phyloP scores from a whole-genome alignment of 1,140 invertebrate species.

The Drosophila navojoa region DNA sequence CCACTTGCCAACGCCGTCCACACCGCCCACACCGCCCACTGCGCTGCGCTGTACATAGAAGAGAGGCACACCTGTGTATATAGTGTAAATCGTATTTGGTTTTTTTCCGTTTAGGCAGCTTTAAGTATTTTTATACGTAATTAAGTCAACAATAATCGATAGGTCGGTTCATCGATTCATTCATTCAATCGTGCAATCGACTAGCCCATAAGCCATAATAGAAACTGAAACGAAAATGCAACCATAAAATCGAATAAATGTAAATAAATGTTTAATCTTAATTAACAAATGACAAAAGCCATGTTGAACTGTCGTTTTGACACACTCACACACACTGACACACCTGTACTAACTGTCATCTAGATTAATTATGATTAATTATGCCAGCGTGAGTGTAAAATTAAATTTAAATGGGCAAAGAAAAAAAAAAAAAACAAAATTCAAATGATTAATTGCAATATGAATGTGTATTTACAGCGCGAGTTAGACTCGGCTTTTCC shows the following conservation, averaged over 20 bases:
- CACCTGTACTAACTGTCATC: conserved; percentile 39
- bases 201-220: conserved; percentile 35
- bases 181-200: conserved; percentile 21
- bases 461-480: conserved; percentile 26
- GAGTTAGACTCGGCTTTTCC: neutral
- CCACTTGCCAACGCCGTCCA: conserved; percentile 26
- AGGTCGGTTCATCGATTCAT: conserved; percentile 34
- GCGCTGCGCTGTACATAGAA: conserved; percentile 14
- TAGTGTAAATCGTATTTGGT: conserved; percentile 61
- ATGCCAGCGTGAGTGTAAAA: conserved; percentile 36
- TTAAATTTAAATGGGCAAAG: conserved; percentile 45
- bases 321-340: neutral
- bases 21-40: conserved; percentile 31
- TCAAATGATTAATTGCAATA: conserved; percentile 68
- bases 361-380: conserved; percentile 78
- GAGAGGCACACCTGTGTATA: conserved; percentile 61
- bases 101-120: conserved; percentile 67
- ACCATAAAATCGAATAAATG: conserved; percentile 53
- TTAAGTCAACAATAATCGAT: conserved; percentile 50
- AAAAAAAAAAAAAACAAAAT: conserved; percentile 11
- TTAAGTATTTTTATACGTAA: conserved; percentile 83
- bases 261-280: conserved; percentile 81
- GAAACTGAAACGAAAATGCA: conserved; percentile 59
- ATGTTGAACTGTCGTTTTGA: conserved; percentile 28
- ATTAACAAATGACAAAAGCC: conserved; percentile 53